A percentile compares a stretch with the other conserved stretches of the same genome.
Evolutionary conservation across 2,797 vertebrate genomes (phyloP).

Genomic region (Microctenopoma steveboyesi): DNA sequence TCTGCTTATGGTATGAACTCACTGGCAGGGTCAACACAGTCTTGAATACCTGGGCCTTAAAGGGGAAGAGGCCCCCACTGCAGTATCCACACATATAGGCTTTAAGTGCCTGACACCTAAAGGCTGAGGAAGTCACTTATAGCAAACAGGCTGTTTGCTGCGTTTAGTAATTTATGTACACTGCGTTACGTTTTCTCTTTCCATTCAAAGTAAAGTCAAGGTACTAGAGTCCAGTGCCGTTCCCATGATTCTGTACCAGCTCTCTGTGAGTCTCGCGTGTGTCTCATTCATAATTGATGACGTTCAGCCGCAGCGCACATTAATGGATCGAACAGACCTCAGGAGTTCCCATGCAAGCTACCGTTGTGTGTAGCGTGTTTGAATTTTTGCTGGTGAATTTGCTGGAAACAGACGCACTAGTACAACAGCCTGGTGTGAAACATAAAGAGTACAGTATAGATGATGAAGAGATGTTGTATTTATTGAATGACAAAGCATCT

Average conservation of each 20-base stretch:
- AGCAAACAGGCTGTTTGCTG: constrained; percentile 23
- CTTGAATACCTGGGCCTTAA: constrained; percentile 71
- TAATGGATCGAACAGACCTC: constrained; percentile 78
- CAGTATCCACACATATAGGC: constrained; percentile 52
- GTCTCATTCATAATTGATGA: constrained; percentile 83
- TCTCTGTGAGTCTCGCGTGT: constrained; percentile 64
- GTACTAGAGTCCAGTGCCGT: constrained; percentile 15
- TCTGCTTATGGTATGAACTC: constrained; percentile 81
- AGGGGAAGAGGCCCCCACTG: constrained; percentile 70
- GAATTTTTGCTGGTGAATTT: constrained; percentile 43
- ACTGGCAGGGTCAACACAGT: constrained; percentile 77
- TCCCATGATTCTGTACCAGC: constrained; percentile 48
- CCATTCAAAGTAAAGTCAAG: constrained; percentile 1
- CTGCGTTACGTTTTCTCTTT: background rate
- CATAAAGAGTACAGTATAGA: constrained; percentile 17
- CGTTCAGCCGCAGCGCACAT: constrained; percentile 80
- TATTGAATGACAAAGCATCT: constrained; percentile 1
- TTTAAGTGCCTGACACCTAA: constrained; percentile 42
- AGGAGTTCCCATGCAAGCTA: constrained; percentile 79
- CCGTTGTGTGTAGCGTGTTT: constrained; percentile 57
- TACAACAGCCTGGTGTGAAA: constrained; percentile 31
- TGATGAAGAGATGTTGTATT: background rate
- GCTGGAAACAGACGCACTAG: constrained; percentile 36
- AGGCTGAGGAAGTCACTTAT: constrained; percentile 27
- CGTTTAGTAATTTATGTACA: background rate